phyloP scores from a whole-genome alignment of 92 coral and sea anemone species.

The Porites evermanni region DNA sequence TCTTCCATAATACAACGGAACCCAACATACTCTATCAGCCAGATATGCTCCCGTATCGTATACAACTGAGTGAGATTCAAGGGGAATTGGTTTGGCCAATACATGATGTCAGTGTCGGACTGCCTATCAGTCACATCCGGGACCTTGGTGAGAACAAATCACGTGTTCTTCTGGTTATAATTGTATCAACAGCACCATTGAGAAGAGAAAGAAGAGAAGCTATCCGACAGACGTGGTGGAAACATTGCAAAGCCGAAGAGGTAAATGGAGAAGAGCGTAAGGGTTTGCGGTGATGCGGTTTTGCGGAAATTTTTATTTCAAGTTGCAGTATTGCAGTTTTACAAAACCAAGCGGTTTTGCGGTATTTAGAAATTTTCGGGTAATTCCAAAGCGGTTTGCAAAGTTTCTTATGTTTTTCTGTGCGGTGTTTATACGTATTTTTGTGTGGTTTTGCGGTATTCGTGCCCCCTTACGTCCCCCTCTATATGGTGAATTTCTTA shows the following conservation, averaged over 20 bases:
- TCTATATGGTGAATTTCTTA: no score
- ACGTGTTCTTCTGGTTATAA: conserved; percentile 48
- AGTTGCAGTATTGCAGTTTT: background rate
- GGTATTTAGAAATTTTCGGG: no score
- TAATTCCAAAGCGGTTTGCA: no score
- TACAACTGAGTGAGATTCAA: conserved; percentile 7
- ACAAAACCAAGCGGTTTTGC: no score
- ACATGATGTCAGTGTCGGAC: conserved; percentile 3
- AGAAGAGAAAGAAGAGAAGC: conserved; percentile 63
- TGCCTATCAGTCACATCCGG: conserved; percentile 25
- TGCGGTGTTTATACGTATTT: no score
- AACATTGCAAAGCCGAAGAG: conserved; percentile 32
- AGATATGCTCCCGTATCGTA: conserved; percentile 16
- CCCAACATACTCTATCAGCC: background rate
- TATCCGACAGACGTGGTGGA: conserved; percentile 73
- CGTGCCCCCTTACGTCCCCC: no score
- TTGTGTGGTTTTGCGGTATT: no score
- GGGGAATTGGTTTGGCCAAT: conserved; percentile 32
- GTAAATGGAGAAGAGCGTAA: background rate
- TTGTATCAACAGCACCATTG: conserved; percentile 63
- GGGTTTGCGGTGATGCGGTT: background rate
- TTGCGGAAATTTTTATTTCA: background rate
- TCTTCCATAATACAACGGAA: background rate
- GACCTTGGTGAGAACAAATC: conserved; percentile 36
- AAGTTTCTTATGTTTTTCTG: no score